Percentiles rank a stretch among this genome's conserved stretches.
These are phyloP conservation scores for Chloromyia formosa DNA, from an alignment of 2,888 invertebrate species.

Conservation along the genomic window DNA sequence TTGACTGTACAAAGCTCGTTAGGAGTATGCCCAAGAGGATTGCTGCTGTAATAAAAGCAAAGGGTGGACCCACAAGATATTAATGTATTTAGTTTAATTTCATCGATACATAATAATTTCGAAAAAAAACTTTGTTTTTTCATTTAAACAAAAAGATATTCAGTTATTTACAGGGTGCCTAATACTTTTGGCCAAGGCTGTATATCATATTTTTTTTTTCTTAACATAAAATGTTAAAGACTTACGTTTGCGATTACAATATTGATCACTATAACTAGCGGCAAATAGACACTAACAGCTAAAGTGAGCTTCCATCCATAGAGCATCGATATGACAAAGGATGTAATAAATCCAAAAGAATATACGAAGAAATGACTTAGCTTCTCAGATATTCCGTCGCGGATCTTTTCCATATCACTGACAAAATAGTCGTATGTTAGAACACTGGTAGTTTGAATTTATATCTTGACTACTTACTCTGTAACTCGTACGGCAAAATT, in stretches of 20 bases:
- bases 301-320: conserved; percentile 87
- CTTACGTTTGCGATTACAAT: conserved; percentile 76
- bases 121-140: too few species aligned
- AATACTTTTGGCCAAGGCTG: too few species aligned
- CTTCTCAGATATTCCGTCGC: conserved; percentile 85
- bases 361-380: conserved; percentile 73
- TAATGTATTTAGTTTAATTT: too few species aligned
- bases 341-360: conserved; percentile 63
- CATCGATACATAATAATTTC: too few species aligned
- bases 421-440: conserved; percentile 45
- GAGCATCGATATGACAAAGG: conserved; percentile 70
- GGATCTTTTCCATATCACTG: conserved; percentile 79
- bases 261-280: conserved; percentile 76
- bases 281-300: conserved; percentile 78
- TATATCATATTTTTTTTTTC: too few species aligned
- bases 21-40: too few species aligned
- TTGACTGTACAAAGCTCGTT: too few species aligned
- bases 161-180: too few species aligned
- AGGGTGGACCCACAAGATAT: too few species aligned
- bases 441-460: background rate
- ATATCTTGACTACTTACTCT: conserved; percentile 66
- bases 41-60: too few species aligned
- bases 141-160: too few species aligned
- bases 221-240: too few species aligned
- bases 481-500: conserved; percentile 78